Evolutionary conservation across 2,888 invertebrate species (phyloP), one percentile per base, ranked within the genome.

Genomic region (Phasia obesa): DNA sequence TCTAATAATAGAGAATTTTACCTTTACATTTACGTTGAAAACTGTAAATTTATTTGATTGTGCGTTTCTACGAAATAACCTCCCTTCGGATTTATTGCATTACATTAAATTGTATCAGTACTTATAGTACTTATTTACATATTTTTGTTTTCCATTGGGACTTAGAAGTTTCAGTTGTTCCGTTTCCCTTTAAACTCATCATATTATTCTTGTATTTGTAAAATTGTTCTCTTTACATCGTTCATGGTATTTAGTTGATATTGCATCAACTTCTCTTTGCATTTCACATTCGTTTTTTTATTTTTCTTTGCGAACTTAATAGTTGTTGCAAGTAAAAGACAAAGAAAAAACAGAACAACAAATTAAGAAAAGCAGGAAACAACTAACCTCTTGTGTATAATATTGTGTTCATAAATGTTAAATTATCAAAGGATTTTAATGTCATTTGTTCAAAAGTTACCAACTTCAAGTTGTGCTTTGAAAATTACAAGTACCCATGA

Each of bases 341-440:
- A 57, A 69, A 55, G 6, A 3, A n/a, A n/a, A 3, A 11, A 35
- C 44, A 47, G 27, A 47, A 44, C 53, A 1, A n/a, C 59, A 73
- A 49, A 64, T 53, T 44, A 27, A 44, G 5, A 2, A 44, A 64
- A 23, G 17, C 27, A 47, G 62, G 51, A 51, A 35, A 67, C 47
- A 51, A 57, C 44, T 7, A 55, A 69, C 69, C 81, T 59, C 75
- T 70, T 70, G 75, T n/a, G n/a, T n/a, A n/a, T n/a, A n/a, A n/a
- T n/a, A n/a, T n/a, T n/a, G n/a, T 80, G 70, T 70, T 64, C 70
- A 65, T 70, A 81, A 75, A 69, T 81, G 81, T 64, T 70, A 27
- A 73, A 81, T 57, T 75, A 76, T 76, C 81, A 81, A 81, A 81
- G 81, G 81, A 81, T 71, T 81, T 76, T 65, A 38, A 62, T 75